Evolutionary conservation across 1,140 invertebrate species (phyloP).

Genomic region (Psilanteris sp.): DNA sequence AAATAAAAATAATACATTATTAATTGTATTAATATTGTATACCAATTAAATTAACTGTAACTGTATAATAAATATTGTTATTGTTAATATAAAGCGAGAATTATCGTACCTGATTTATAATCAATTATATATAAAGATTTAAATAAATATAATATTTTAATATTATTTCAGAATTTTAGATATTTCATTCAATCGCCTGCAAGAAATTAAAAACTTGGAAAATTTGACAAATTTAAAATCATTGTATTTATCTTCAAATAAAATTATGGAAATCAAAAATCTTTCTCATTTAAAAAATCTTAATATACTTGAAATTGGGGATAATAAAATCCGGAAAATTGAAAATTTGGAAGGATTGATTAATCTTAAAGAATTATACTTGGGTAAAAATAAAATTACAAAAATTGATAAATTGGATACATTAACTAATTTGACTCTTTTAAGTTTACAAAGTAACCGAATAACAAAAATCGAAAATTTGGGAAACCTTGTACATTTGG

Average conservation of each 20-base stretch:
- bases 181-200: constrained; percentile 98
- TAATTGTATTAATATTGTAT: too few species aligned
- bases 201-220: constrained; percentile 92
- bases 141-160: constrained; percentile 14
- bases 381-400: constrained; percentile 98
- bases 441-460: constrained; percentile 96
- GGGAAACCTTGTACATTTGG: constrained; percentile 85
- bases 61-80: too few species aligned
- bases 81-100: too few species aligned
- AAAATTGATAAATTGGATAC: constrained; percentile 92
- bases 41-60: too few species aligned
- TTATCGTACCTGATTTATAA: too few species aligned
- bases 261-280: constrained; percentile 95
- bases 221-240: constrained; percentile 91
- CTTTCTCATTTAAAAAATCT: constrained; percentile 89
- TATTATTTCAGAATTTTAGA: constrained; percentile 89
- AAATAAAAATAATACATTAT: too few species aligned
- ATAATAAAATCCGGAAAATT: constrained; percentile 95
- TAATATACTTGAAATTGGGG: constrained; percentile 94
- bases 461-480: constrained; percentile 93
- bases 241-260: constrained; percentile 95
- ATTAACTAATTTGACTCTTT: constrained; percentile 87
- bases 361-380: constrained; percentile 88
- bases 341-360: constrained; percentile 89
- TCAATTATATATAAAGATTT: neutral